Percentiles rank a stretch among this genome's conserved stretches.
Conservation (phyloP, 2,113 vertebrate genomes). For the Syrrhaptes paradoxus region DNA sequence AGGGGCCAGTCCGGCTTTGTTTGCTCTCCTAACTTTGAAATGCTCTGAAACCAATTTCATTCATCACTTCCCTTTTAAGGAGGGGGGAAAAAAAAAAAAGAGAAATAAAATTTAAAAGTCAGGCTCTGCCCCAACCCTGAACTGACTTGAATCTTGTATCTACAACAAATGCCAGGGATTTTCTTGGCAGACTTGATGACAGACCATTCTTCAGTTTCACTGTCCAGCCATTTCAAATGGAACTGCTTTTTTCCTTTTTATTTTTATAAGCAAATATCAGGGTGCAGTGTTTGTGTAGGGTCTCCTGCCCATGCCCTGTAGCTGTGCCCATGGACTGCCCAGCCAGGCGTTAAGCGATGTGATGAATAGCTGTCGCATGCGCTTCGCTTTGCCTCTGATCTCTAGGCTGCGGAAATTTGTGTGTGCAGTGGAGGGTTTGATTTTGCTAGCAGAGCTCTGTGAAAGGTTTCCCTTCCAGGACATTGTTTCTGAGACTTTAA, state of each 20-base stretch:
- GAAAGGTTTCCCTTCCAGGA: neutral
- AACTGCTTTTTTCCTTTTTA: neutral
- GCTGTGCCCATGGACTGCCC: neutral
- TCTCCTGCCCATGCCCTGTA: neutral
- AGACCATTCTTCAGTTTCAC: neutral
- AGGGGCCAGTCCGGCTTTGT: neutral
- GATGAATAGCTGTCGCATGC: neutral
- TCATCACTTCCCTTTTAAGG: neutral
- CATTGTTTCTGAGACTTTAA: neutral
- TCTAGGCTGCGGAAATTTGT: neutral
- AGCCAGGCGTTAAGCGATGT: neutral
- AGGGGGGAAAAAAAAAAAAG: neutral
- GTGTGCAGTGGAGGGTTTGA: neutral
- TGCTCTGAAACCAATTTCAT: neutral
- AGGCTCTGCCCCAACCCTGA: neutral
- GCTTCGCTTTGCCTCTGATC: conserved; percentile 21
- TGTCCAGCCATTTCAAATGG: neutral
- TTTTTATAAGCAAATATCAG: fast-evolving
- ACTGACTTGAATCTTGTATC: neutral
- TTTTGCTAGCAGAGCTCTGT: neutral
- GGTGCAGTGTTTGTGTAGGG: neutral
- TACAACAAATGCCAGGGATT: neutral
- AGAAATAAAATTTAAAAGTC: neutral
- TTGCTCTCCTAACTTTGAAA: neutral
- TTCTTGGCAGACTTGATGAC: neutral